These are phyloP conservation scores for Chaetoderma sp. DNA, from an alignment of 2,888 invertebrate species.

Conservation along the genomic window DNA sequence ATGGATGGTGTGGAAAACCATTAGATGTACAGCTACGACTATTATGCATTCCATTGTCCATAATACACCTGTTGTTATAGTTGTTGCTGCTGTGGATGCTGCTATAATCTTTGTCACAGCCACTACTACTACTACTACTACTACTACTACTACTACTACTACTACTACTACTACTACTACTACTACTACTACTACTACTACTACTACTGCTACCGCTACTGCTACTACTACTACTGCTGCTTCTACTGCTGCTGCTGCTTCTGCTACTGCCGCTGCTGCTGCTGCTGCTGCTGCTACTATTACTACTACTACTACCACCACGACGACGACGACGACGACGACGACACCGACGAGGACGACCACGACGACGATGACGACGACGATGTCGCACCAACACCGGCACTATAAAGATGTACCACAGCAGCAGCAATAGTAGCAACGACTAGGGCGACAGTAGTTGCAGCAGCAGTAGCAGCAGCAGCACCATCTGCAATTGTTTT, in stretches of 20 bases:
- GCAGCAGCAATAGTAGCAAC: neutral
- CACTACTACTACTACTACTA: neutral
- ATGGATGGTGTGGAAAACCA: no score
- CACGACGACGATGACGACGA: neutral
- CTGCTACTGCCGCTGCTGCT: no score
- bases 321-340: no score
- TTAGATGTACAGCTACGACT: no score
- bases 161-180: constrained; percentile 4
- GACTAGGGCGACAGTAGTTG: neutral
- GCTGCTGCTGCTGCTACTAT: neutral
- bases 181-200: constrained; percentile 10
- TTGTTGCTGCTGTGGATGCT: no score
- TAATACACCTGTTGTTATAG: constrained; percentile 5
- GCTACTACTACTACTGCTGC: no score
- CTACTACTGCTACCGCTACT: constrained; percentile 1
- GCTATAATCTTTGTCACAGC: no score
- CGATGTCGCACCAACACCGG: neutral
- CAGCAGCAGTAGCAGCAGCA: neutral
- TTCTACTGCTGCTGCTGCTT: no score
- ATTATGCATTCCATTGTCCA: neutral
- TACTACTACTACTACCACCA: neutral
- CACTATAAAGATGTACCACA: neutral
- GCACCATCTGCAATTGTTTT: no score
- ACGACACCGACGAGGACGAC: neutral
- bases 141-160: constrained; percentile 1